These are phyloP conservation scores for Tapirus terrestris DNA, from an alignment of 2,113 vertebrate species.

Conservation along the genomic window DNA sequence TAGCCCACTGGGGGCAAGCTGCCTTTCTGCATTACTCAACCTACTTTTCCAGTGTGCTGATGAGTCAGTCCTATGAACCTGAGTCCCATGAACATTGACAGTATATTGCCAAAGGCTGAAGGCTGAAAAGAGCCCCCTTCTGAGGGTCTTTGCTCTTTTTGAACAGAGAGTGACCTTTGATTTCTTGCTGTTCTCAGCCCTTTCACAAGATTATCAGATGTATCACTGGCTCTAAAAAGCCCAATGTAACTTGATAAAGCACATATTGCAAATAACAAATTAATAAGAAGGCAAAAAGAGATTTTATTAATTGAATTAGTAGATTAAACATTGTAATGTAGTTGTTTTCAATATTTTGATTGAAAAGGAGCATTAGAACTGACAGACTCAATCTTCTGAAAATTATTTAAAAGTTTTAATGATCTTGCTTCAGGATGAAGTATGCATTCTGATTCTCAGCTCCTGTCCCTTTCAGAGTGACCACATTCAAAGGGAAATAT, in stretches of 20 bases:
- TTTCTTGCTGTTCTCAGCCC: neutral
- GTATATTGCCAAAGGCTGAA: neutral
- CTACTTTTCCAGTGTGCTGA: neutral
- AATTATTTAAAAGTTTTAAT: constrained; percentile 1
- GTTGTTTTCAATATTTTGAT: neutral
- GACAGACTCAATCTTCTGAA: neutral
- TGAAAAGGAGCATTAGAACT: neutral
- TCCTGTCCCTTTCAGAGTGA: neutral
- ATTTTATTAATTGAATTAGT: neutral
- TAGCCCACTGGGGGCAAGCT: neutral
- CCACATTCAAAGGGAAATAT: neutral
- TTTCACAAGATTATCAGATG: neutral
- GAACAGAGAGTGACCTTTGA: neutral
- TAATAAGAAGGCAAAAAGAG: neutral
- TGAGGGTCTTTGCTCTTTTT: neutral
- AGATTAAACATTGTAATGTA: neutral
- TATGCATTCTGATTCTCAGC: neutral
- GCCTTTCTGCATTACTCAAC: neutral
- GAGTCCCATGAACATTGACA: neutral
- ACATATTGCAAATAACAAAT: neutral
- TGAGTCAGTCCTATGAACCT: neutral
- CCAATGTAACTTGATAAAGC: neutral
- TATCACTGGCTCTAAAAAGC: neutral
- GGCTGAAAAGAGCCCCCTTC: neutral
- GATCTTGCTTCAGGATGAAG: neutral